Conservation (phyloP, 1,140 invertebrate genomes). For the Glomeris maerens region DNA sequence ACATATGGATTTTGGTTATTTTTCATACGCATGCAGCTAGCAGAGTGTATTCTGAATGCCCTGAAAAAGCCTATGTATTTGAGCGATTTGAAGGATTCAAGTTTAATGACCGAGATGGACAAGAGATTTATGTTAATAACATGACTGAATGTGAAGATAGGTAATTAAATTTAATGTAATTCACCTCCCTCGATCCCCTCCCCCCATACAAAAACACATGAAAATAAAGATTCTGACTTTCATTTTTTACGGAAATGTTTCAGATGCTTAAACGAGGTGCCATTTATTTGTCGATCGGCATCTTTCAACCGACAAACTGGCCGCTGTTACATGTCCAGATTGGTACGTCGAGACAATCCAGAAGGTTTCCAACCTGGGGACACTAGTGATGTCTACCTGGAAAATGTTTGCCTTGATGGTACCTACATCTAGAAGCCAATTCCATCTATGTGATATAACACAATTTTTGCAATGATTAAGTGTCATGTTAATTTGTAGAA, state of each 20-base stretch:
- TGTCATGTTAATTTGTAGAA: conserved; percentile 35
- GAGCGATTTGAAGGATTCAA: conserved; percentile 56
- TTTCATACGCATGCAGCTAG: conserved; percentile 43
- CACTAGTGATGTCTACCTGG: conserved; percentile 72
- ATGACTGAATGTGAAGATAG: conserved; percentile 76
- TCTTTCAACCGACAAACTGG: conserved; percentile 59
- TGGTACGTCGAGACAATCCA: conserved; percentile 67
- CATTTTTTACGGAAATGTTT: too few relatives aligned
- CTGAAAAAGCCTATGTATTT: conserved; percentile 69
- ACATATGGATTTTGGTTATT: conserved; percentile 1
- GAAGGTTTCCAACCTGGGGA: conserved; percentile 59
- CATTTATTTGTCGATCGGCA: conserved; percentile 69
- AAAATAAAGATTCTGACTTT: too few relatives aligned
- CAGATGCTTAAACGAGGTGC: conserved; percentile 72
- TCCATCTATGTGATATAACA: too few relatives aligned
- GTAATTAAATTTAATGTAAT: conserved; percentile 26
- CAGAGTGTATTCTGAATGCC: conserved; percentile 68
- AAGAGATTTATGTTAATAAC: conserved; percentile 50
- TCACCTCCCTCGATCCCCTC: too few relatives aligned
- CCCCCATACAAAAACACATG: too few relatives aligned
- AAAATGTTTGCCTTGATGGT: conserved; percentile 82
- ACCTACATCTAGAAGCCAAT: too few relatives aligned
- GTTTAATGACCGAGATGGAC: conserved; percentile 19
- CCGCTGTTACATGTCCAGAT: conserved; percentile 61
- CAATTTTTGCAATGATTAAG: conserved; percentile 1